Conservation (phyloP, 2,888 invertebrate species). For the Bombyx huttoni region DNA sequence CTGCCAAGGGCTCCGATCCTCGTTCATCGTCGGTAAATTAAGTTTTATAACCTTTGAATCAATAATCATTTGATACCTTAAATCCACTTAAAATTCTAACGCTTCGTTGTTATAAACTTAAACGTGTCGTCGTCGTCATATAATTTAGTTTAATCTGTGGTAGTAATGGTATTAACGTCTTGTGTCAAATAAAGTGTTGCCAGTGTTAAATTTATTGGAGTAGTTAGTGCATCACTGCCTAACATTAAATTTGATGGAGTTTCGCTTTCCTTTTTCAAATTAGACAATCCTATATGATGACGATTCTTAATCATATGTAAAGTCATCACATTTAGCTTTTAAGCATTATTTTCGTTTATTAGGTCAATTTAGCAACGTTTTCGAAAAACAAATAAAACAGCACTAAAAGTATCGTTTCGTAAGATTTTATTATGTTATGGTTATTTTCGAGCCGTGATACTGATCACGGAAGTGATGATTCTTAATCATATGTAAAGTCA, state of each 20-base stretch:
- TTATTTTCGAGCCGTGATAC: too few relatives aligned
- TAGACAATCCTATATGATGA: too few relatives aligned
- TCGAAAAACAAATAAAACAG: too few relatives aligned
- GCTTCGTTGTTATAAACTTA: neutral
- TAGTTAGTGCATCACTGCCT: neutral
- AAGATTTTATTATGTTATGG: neutral
- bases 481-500: too few relatives aligned
- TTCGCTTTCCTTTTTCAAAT: neutral
- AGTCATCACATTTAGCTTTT: too few relatives aligned
- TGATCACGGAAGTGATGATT: too few relatives aligned
- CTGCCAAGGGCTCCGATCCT: neutral
- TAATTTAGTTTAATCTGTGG: neutral
- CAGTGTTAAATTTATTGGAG: neutral
- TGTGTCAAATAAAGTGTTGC: neutral
- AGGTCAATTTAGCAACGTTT: too few relatives aligned
- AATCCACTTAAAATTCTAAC: neutral
- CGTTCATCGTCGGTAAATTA: neutral
- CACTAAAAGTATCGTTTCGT: too few relatives aligned
- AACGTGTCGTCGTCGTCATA: neutral
- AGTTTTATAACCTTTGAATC: neutral
- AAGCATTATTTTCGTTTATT: too few relatives aligned
- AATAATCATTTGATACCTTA: neutral
- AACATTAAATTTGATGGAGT: neutral
- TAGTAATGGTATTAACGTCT: neutral
- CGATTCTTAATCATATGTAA: too few relatives aligned